Base-by-base conservation (phyloP, 2,888 invertebrate genomes). In the Melolontha melolontha region DNA sequence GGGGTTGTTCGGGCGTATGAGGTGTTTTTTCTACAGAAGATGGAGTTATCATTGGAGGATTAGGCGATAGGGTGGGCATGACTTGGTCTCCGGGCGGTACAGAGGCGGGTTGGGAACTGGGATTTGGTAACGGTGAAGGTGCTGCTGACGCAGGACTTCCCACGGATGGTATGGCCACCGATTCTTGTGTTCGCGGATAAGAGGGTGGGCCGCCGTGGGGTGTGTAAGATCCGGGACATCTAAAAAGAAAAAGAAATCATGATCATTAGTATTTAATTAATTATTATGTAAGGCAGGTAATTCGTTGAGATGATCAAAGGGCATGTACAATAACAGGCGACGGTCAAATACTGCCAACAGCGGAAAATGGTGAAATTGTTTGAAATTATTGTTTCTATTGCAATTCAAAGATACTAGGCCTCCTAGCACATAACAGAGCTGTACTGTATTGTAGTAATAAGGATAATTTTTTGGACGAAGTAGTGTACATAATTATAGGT, bases 21-120 rank as follows among this genome's bases (percentile, higher is more conserved):
- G 72, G 75, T 51, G 71, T 72, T 63, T 74, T 80, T 76, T 77
- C 81, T 75, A 74, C 77, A 75, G 73, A 79, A 29, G 75, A 76
- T 51, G 75, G 74, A 17, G 71, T 70, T 72, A 84, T 82, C 71
- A 85, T 84, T 59, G 86, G 86, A 51, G 87, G 87, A 74, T 91
- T 91, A 41, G 93, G 93, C 70, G 92, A 92, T 66, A 91, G 82
- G 7, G 90, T 90, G 4, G 91, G 91, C 90, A 91, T 91, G 27
- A 87, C 86, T 64, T 90, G 89, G 73, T 90, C 90, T 11, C 73
- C 84, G 52, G 89, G 88, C 69, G 90, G 89, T 71, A 90, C 89
- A 11, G 90, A 89, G 8, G 90, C 89, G 72, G 89, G 92, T 57
- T 92, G 91, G 71, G 91, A 92, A 77, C 88, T 88, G 34, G 90